Evolutionary conservation across 2,113 vertebrate genomes (phyloP), one percentile per base, ranked within the genome.

Genomic region (Fregata magnificens): DNA sequence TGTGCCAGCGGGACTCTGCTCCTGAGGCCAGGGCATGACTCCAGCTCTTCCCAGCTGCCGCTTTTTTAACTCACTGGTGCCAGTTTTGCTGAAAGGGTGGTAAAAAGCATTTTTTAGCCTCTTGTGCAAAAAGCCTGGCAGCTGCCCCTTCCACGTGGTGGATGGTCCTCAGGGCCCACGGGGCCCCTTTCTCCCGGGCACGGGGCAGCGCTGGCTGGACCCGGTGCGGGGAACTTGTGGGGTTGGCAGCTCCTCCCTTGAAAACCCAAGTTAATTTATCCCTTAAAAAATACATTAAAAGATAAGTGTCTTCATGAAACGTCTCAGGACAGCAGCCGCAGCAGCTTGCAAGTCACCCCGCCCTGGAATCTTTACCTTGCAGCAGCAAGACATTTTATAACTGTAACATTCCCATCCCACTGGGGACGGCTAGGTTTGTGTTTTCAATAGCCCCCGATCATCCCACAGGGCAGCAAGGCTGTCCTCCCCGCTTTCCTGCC

Each of bases 391-490:
- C 6, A 9, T 44, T 70, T 36, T 31, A 9, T 31, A 28, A 8
- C 22, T 4, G 6, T 22, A 11, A 49, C 8, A 5, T 25, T 50
- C 42, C 50, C 50, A 20, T 1, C 42, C 67, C 67, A 7, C 19
- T 0, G 1, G 25, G 7, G 13, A 21, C 0, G 2, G 29, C 31
- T 17, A 2, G 3, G 8, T 65, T 73, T 36, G 50, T 36, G 20
- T 34, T 79, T 86, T 55, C 20, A 13, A 7, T 0, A 40, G 34
- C 10, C 4, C 36, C 28, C 2, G 5, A 31, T 32, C 6, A 16
- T 7, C 52, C 70, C 67, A 10, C 0, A 4, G 77, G 31, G 12
- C 61, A 66, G 45, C 40, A 36, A 38, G 21, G n/a, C 13, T 77
- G 47, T 45, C 24, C 22, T 36, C 78, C 40, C 24, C 15, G 10